phyloP scores from a whole-genome alignment of 2,113 vertebrate genomes.

The Perca flavescens region DNA sequence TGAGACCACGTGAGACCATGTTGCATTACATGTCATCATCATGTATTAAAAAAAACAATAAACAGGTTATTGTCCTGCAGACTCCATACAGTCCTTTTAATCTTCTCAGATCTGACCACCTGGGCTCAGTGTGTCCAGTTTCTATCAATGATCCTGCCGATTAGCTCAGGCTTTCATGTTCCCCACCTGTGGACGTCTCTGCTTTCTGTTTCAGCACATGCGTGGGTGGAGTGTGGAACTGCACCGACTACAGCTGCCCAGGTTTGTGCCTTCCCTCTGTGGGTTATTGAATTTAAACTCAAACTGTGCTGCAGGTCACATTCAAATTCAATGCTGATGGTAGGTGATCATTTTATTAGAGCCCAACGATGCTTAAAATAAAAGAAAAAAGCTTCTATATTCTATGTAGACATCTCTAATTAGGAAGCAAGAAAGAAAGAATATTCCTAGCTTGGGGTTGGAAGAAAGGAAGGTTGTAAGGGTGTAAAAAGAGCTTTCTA shows the following conservation, averaged over 20 bases:
- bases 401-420: neutral
- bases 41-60: neutral
- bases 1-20: neutral
- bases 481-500: no score
- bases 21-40: slow-evolving; percentile 8
- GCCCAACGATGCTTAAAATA: neutral
- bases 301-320: neutral
- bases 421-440: neutral
- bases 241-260: slow-evolving; percentile 91
- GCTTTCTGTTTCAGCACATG: slow-evolving; percentile 90
- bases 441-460: neutral
- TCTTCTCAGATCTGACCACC: slow-evolving; percentile 60
- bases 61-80: slow-evolving; percentile 25
- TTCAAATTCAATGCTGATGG: neutral
- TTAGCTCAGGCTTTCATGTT: slow-evolving; percentile 63
- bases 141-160: slow-evolving; percentile 60
- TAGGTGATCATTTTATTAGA: neutral
- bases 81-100: slow-evolving; percentile 44
- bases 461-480: no score
- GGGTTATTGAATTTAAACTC: neutral
- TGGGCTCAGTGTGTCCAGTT: slow-evolving; percentile 50
- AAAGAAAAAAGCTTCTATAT: neutral
- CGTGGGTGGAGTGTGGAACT: slow-evolving; percentile 91
- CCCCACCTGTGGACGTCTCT: slow-evolving; percentile 58
- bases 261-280: slow-evolving; percentile 79